Base-by-base conservation (phyloP, 2,888 invertebrate genomes). In the Idaea aversata region DNA sequence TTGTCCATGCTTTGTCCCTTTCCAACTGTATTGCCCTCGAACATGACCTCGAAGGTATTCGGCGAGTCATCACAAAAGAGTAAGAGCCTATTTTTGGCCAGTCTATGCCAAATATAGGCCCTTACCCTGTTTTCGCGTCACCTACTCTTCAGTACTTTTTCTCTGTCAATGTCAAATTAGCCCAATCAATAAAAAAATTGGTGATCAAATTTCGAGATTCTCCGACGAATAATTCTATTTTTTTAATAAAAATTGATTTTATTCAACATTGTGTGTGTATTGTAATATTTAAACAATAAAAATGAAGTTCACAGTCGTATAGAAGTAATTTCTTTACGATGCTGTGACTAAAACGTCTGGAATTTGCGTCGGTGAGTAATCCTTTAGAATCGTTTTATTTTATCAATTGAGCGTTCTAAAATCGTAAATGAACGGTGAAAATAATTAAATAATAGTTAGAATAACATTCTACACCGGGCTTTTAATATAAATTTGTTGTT, bases 271-370 rank as follows among this genome's bases (percentile, higher is more conserved):
- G 0, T 47, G 47, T 38, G 10, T 47, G 7, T 47, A 47, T 10
- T 47, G 10, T 5, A 13, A 7, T 6, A 47, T 13, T 47, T 47
- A 6, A 47, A 13, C 47, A 47, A 6, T 36, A 10, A 13, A 47
- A 47, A 13, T 47, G 10, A 13, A 10, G 2, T 47, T 10, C 47
- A 10, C 47, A 47, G 47, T 47, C 47, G 10, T 13, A 47, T 47
- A 47, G 47, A 47, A 47, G 13, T 47, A 13, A 7, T 47, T 47
- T 47, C 10, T 47, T 34, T 59, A 36, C 25, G 57, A 62, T 62
- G 62, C 62, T 57, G 57, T 62, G 62, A 62, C 62, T 25, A 59
- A 59, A 59, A 25, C 13, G 6, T 6, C 25, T 59, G 59, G 59
- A 25, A 59, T 59, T 25, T 59, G 13, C 34, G 59, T 34, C 13